These are phyloP conservation scores for Ptychadena robeensis DNA, from an alignment of 2,797 vertebrate species.

Conservation along the genomic window DNA sequence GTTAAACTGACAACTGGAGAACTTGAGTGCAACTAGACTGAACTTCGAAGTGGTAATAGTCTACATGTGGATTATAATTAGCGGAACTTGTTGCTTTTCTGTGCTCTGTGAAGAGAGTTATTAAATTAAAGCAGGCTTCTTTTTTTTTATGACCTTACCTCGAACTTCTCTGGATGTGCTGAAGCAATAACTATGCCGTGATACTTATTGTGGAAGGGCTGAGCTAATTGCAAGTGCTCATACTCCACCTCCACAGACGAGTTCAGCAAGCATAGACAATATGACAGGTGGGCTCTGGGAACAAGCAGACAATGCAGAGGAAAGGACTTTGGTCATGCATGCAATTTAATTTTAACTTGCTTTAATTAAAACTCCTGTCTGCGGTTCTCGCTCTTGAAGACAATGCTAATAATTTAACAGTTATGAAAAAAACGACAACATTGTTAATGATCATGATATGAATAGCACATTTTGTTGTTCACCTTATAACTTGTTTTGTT, in stretches of 20 bases:
- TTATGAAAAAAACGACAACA: slow-evolving; percentile 52
- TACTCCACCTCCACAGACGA: slow-evolving; percentile 28
- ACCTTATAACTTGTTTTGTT: background rate
- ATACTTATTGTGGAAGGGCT: slow-evolving; percentile 23
- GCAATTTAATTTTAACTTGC: slow-evolving; percentile 71
- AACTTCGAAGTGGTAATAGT: slow-evolving; percentile 1
- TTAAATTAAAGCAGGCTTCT: slow-evolving; percentile 11
- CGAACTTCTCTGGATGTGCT: slow-evolving; percentile 24
- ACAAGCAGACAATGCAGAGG: slow-evolving; percentile 66
- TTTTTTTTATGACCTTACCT: slow-evolving; percentile 12
- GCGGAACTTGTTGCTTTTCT: background rate
- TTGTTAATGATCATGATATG: background rate
- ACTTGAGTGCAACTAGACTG: background rate
- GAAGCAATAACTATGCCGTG: background rate
- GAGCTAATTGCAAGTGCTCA: slow-evolving; percentile 38
- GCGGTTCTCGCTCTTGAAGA: slow-evolving; percentile 71
- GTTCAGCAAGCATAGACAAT: slow-evolving; percentile 41
- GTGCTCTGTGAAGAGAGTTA: slow-evolving; percentile 12
- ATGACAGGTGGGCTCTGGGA: slow-evolving; percentile 56
- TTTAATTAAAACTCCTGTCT: slow-evolving; percentile 76
- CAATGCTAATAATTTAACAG: slow-evolving; percentile 70
- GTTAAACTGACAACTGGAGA: background rate
- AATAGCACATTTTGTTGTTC: slow-evolving; percentile 7
- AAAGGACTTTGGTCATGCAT: slow-evolving; percentile 67
- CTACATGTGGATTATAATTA: slow-evolving; percentile 25